Percentiles rank a stretch among this genome's conserved stretches.
Evolutionary conservation across 1,140 invertebrate species (phyloP).

Genomic region (Drosophila orosa): DNA sequence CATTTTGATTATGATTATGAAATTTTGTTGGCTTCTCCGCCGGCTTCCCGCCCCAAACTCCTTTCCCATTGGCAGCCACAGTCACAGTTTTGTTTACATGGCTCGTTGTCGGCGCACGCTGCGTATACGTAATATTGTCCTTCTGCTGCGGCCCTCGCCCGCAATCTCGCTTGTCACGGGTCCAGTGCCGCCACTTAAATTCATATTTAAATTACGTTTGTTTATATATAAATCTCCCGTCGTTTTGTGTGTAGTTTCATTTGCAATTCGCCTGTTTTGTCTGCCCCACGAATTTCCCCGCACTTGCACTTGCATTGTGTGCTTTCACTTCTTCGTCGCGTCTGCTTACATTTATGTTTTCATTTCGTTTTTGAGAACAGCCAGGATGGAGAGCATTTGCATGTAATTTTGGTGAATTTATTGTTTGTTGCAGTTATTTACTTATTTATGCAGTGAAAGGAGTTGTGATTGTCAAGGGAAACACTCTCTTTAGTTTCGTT

Average conservation of each 20-base stretch:
- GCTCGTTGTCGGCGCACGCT: conserved; percentile 73
- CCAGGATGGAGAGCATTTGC: conserved; percentile 22
- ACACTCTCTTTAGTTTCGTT: neutral
- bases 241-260: conserved; percentile 41
- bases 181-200: conserved; percentile 69
- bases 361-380: conserved; percentile 25
- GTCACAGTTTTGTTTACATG: conserved; percentile 72
- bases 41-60: conserved; percentile 27
- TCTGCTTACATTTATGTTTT: conserved; percentile 49
- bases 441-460: conserved; percentile 22
- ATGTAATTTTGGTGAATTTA: conserved; percentile 38
- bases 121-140: conserved; percentile 67
- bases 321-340: conserved; percentile 30
- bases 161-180: conserved; percentile 43
- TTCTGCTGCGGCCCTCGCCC: conserved; percentile 30
- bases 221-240: conserved; percentile 43
- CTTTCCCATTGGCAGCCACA: conserved; percentile 39
- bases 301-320: neutral
- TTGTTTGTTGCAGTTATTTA: conserved; percentile 25
- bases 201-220: conserved; percentile 79
- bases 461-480: conserved; percentile 1
- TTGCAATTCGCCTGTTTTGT: conserved; percentile 47
- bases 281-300: conserved; percentile 29
- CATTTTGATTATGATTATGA: conserved; percentile 83
- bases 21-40: conserved; percentile 67